Evolutionary conservation across 2,888 invertebrate genomes (phyloP).

Genomic region (Liopterus haemorrhoidalis): DNA sequence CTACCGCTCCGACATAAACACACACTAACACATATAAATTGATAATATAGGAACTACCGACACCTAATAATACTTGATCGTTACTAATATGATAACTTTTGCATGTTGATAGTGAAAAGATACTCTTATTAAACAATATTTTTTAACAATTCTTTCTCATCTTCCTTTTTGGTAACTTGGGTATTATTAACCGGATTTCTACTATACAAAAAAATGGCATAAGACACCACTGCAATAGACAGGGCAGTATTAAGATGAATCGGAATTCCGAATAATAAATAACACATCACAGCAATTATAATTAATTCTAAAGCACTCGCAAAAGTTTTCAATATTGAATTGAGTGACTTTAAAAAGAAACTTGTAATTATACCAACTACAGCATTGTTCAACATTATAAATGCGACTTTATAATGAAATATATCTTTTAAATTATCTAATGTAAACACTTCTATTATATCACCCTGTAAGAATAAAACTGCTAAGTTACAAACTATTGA

Average conservation of each 20-base stretch:
- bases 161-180: constrained; percentile 28
- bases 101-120: too few species aligned
- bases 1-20: too few species aligned
- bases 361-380: constrained; percentile 89
- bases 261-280: constrained; percentile 76
- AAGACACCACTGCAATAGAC: constrained; percentile 75
- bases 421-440: constrained; percentile 52
- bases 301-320: constrained; percentile 88
- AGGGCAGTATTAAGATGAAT: constrained; percentile 75
- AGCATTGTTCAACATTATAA: constrained; percentile 84
- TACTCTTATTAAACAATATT: constrained; percentile 33
- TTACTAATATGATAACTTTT: too few species aligned
- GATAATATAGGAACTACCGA: too few species aligned
- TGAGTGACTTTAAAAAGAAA: constrained; percentile 86
- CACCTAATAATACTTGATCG: too few species aligned
- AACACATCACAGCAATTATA: constrained; percentile 84
- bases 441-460: constrained; percentile 57
- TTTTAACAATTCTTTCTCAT: constrained; percentile 27
- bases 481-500: constrained; percentile 87
- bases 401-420: constrained; percentile 63
- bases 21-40: too few species aligned
- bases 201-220: constrained; percentile 80
- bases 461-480: constrained; percentile 62
- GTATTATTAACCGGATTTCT: constrained; percentile 76
- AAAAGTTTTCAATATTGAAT: constrained; percentile 92